Conservation (phyloP, 2,113 vertebrate genomes). For the Xiphophorus couchianus region DNA sequence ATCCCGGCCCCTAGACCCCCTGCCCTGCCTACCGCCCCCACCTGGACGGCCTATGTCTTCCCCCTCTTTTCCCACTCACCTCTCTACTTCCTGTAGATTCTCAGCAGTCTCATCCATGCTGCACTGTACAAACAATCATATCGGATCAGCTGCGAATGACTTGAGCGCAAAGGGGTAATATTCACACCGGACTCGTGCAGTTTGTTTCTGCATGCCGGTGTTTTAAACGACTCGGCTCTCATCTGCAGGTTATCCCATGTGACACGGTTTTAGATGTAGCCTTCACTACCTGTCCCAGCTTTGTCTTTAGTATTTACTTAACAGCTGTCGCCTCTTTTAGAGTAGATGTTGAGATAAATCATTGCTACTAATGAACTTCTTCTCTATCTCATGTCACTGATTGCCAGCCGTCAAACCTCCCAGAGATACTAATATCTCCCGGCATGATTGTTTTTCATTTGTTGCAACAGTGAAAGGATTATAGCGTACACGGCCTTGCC, state of each 20-base stretch:
- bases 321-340: background rate
- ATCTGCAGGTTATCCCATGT: background rate
- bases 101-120: constrained; percentile 20
- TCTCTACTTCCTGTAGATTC: constrained; percentile 50
- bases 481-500: background rate
- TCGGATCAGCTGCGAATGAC: constrained; percentile 5
- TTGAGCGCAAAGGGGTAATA: background rate
- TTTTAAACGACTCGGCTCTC: background rate
- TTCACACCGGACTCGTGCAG: background rate
- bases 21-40: constrained; percentile 50
- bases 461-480: background rate
- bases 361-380: constrained; percentile 30
- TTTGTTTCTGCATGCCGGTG: background rate
- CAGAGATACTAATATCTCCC: constrained; percentile 32
- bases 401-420: constrained; percentile 12
- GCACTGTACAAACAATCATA: constrained; percentile 36
- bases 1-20: constrained; percentile 44
- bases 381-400: constrained; percentile 20
- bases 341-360: constrained; percentile 7
- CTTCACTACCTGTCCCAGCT: background rate
- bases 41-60: constrained; percentile 65
- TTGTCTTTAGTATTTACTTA: no score
- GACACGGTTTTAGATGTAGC: background rate
- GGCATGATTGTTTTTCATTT: background rate
- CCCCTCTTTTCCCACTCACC: constrained; percentile 56